Evolutionary conservation across 2,797 vertebrate genomes (phyloP).

Genomic region (Salmo trutta): DNA sequence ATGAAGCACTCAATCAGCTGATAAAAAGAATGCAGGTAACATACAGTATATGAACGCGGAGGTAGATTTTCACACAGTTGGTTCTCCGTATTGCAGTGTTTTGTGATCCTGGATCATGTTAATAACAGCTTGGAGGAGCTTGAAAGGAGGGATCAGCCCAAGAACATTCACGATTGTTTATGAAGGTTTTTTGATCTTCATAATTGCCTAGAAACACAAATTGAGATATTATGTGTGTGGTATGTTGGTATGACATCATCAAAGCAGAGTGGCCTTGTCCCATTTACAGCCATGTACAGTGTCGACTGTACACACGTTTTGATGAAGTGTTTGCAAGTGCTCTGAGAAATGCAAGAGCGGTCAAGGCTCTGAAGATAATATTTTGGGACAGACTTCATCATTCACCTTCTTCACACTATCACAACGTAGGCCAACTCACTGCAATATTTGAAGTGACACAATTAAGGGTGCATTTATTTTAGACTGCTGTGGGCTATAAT

Average conservation of each 20-base stretch:
- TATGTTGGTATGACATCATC: constrained; percentile 12
- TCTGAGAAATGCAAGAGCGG: too few relatives aligned
- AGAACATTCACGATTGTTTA: constrained; percentile 7
- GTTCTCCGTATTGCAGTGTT: too few relatives aligned
- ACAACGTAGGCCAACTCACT: background rate
- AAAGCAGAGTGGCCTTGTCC: background rate
- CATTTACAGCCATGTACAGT: too few relatives aligned
- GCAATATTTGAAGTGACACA: background rate
- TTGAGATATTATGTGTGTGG: constrained; percentile 6
- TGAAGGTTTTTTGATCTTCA: constrained; percentile 14
- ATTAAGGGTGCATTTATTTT: background rate
- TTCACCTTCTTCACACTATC: background rate
- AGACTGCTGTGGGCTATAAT: too few relatives aligned
- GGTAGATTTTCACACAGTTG: too few relatives aligned
- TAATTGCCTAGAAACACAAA: constrained; percentile 13
- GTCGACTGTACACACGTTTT: too few relatives aligned
- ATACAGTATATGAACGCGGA: too few relatives aligned
- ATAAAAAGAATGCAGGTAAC: too few relatives aligned
- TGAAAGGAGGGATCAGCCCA: background rate
- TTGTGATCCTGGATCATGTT: too few relatives aligned
- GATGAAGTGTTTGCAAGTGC: too few relatives aligned
- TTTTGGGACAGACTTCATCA: background rate
- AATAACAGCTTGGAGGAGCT: background rate
- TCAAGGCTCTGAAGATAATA: too few relatives aligned
- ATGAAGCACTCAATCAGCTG: too few relatives aligned